Percentiles rank a stretch among this genome's conserved stretches.
Conservation (phyloP, 2,888 invertebrate genomes). For the Drosophila mimetica region DNA sequence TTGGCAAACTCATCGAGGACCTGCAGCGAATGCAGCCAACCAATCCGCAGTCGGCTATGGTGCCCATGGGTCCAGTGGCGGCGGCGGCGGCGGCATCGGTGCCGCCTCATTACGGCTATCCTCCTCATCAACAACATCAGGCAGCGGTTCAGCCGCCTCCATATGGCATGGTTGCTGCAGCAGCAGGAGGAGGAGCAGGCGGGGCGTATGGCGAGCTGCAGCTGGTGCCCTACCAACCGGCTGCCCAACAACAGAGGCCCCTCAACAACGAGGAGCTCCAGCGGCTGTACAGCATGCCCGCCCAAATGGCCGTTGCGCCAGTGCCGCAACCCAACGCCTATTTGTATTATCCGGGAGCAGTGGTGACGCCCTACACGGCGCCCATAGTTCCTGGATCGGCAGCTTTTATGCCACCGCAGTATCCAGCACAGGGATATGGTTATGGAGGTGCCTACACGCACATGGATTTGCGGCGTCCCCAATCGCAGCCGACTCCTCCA, state of each 20-base stretch:
- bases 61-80: constrained; percentile 72
- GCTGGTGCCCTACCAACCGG: constrained; percentile 78
- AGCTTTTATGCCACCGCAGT: constrained; percentile 70
- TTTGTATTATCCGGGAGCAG: constrained; percentile 59
- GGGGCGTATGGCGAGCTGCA: constrained; percentile 58
- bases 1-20: constrained; percentile 81
- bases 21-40: constrained; percentile 84
- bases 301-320: constrained; percentile 60
- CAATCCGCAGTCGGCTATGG: constrained; percentile 69
- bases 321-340: constrained; percentile 51
- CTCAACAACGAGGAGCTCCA: constrained; percentile 82
- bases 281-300: constrained; percentile 82
- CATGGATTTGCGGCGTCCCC: constrained; percentile 57
- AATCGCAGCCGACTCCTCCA: constrained; percentile 12
- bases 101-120: constrained; percentile 39
- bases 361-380: constrained; percentile 51
- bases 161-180: constrained; percentile 46
- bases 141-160: constrained; percentile 13
- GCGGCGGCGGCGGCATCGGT: constrained; percentile 67
- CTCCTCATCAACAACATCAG: constrained; percentile 8
- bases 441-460: constrained; percentile 64
- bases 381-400: constrained; percentile 72
- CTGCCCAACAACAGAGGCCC: constrained; percentile 79
- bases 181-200: constrained; percentile 27
- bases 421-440: constrained; percentile 55